phyloP scores from a whole-genome alignment of 2,888 invertebrate genomes.

The Vannuccia rotundouncinata region DNA sequence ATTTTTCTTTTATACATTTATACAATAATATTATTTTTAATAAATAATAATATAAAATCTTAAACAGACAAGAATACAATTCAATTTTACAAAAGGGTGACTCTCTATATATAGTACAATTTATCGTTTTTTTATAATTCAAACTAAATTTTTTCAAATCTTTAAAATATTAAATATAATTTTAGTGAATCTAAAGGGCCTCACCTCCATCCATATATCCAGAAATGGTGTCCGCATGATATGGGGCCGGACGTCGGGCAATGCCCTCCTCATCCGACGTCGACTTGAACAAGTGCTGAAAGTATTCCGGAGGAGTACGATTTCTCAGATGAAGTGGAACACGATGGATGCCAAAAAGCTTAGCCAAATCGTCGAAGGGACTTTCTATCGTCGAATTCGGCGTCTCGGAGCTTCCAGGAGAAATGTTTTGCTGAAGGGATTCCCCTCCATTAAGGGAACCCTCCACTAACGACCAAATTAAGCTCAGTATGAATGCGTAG shows the following conservation, averaged over 20 bases:
- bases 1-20: no score
- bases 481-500: neutral
- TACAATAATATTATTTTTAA: no score
- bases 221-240: conserved; percentile 34
- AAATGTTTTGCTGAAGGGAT: neutral
- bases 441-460: neutral
- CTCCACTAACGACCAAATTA: neutral
- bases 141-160: no score
- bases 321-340: conserved; percentile 11
- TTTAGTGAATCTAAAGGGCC: conserved; percentile 2
- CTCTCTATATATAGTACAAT: no score
- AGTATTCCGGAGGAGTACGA: conserved; percentile 30
- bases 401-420: neutral
- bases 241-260: conserved; percentile 16
- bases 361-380: conserved; percentile 17
- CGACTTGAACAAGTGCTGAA: conserved; percentile 30
- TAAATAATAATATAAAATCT: no score
- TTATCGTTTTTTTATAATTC: no score
- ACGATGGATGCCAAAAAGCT: neutral
- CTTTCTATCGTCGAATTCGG: neutral
- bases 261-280: conserved; percentile 22
- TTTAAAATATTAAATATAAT: no score
- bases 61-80: no score
- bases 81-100: no score
- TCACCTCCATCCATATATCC: conserved; percentile 35